phyloP scores from a whole-genome alignment of 2,888 invertebrate genomes.

The Myopa tessellatipennis region DNA sequence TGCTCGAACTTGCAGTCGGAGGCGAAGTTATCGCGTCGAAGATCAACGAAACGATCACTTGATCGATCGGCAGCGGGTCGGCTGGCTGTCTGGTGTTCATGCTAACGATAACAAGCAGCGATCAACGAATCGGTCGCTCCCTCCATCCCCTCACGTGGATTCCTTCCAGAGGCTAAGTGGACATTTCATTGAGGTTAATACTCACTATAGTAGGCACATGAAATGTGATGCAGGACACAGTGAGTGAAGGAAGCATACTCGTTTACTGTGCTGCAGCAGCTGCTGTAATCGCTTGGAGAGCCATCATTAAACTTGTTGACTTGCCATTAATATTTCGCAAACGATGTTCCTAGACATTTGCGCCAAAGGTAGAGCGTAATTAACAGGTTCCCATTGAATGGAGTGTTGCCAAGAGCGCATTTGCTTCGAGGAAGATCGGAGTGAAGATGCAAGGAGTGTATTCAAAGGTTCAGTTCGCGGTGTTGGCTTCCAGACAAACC shows the following conservation, averaged over 20 bases:
- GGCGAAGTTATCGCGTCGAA: conserved; percentile 21
- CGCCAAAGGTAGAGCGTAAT: not conserved
- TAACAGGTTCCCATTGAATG: not conserved
- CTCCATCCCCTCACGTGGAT: not conserved
- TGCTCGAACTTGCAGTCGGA: not conserved
- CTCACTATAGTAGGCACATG: no score
- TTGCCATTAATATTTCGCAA: not conserved
- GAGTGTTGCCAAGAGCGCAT: no score
- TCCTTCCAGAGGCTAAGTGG: not conserved
- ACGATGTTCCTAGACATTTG: not conserved
- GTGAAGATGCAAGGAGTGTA: no score
- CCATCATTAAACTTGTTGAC: not conserved
- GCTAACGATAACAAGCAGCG: conserved; percentile 21
- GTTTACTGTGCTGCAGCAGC: no score
- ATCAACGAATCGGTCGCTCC: conserved; percentile 20
- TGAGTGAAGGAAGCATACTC: no score
- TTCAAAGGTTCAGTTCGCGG: no score
- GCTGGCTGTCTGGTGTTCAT: not conserved
- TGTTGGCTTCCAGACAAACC: no score
- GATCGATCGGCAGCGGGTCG: conserved; percentile 22
- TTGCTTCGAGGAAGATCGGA: no score
- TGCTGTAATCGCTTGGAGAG: not conserved
- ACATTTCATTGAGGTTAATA: conserved; percentile 23
- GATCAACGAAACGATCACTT: conserved; percentile 31
- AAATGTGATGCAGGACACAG: no score